These are phyloP conservation scores for Machimus atricapillus DNA, from an alignment of 2,888 invertebrate genomes.

Conservation along the genomic window DNA sequence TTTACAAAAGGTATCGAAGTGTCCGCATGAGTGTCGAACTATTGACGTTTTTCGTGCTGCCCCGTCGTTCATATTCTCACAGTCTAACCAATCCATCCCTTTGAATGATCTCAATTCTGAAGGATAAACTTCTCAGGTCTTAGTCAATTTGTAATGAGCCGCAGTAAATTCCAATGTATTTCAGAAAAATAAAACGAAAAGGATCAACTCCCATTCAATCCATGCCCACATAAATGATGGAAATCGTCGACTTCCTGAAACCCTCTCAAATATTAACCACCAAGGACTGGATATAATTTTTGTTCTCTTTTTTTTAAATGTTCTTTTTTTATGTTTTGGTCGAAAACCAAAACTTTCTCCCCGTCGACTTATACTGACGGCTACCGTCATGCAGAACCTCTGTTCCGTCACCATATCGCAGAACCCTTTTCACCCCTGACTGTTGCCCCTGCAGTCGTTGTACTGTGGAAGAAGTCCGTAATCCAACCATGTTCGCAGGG, in stretches of 20 bases:
- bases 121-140: neutral
- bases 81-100: neutral
- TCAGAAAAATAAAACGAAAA: neutral
- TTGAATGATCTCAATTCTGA: neutral
- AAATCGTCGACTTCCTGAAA: neutral
- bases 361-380: neutral
- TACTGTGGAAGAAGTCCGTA: neutral
- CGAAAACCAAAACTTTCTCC: constrained; percentile 14
- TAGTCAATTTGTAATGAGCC: neutral
- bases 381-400: neutral
- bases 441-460: neutral
- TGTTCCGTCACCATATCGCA: neutral
- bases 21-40: too few species aligned
- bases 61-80: neutral
- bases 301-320: neutral
- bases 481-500: neutral
- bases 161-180: neutral
- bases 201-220: neutral
- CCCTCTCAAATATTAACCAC: constrained; percentile 23
- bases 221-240: neutral
- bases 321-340: neutral
- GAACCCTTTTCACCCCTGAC: neutral
- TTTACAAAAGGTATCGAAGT: too few species aligned
- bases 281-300: neutral
- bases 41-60: too few species aligned